Evolutionary conservation across 2,888 invertebrate genomes (phyloP).

Genomic region (Xanthostigma xanthostigma): DNA sequence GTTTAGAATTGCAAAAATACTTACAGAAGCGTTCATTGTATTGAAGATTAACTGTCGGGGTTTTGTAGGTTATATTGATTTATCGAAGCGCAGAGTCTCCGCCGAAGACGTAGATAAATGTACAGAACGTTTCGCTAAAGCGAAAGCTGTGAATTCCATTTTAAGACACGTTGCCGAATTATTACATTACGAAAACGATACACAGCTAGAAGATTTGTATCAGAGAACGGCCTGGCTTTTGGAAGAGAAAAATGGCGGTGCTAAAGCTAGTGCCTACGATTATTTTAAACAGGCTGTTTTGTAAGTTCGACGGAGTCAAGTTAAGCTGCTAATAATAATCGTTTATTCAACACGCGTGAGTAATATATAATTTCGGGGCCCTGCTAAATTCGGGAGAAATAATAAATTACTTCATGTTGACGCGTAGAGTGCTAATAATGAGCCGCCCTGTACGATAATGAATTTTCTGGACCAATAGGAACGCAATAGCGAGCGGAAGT

Average conservation of each 20-base stretch:
- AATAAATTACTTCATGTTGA: too few relatives aligned
- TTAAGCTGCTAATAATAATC: neutral
- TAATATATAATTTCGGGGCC: too few relatives aligned
- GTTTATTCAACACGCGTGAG: too few relatives aligned
- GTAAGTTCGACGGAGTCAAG: conserved; percentile 37
- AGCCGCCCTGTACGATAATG: too few relatives aligned
- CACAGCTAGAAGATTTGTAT: conserved; percentile 89
- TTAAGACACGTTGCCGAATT: conserved; percentile 94
- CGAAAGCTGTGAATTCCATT: conserved; percentile 96
- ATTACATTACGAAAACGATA: conserved; percentile 77
- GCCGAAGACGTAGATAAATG: conserved; percentile 97
- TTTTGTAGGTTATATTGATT: conserved; percentile 84
- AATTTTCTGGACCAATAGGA: too few relatives aligned
- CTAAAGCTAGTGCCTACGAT: conserved; percentile 92
- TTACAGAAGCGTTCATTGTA: too few relatives aligned
- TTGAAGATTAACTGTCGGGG: too few relatives aligned
- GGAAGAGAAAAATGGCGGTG: conserved; percentile 90
- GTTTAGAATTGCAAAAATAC: too few relatives aligned
- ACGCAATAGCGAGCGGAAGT: too few relatives aligned
- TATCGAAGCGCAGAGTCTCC: conserved; percentile 96
- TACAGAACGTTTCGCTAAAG: conserved; percentile 96
- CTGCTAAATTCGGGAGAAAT: too few relatives aligned
- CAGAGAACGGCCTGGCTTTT: conserved; percentile 96
- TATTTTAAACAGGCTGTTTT: conserved; percentile 96
- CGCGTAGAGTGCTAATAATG: too few relatives aligned